Evolutionary conservation across 2,113 vertebrate species (phyloP), one percentile per base, ranked within the genome.

Genomic region (Circaetus gallicus): DNA sequence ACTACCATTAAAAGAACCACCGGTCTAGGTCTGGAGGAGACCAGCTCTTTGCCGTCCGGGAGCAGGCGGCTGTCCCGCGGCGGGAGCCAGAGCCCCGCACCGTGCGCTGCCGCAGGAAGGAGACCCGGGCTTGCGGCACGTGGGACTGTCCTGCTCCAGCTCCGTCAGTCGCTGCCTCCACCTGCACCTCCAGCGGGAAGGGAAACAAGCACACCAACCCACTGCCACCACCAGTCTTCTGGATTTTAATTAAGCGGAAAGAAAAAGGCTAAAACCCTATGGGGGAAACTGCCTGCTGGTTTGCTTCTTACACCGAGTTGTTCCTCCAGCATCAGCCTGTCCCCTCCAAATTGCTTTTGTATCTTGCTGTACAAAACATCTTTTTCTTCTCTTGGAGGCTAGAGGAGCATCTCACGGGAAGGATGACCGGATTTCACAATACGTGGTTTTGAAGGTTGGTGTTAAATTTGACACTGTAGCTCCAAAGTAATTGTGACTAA

Each of bases 401-500:
- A 61, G 49, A 78, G 59, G 9, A 91, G 26, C 43, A 65, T 40
- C 77, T 82, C 43, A 10, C 53, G 73, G 70, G 40, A 92, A 92
- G 40, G 40, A 73, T 70, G 94, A 87, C 70, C 32, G 0, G 88
- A 81, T 92, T 93, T 87, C 73, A 89, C 67, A 81, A 91, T 11
- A 82, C 0, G 2, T 28, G 45, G 62, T 53, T 91, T 85, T 93
- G 81, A 89, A 97, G 86, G 70, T 43, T 87, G 89, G 74, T 82
- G 86, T 91, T 94, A 93, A 85, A 93, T 93, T 69, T 90, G 84
- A 94, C 94, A 94, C 91, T 65, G 81, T 69, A 89, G 66, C 81
- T 95, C 93, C 70, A 49, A 91, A 93, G 93, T 77, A 95, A 93
- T 94, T 93, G 91, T 90, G 94, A 95, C 94, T 93, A 95, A 95